Base-by-base conservation (phyloP, 2,113 vertebrate genomes). In the Bostrychus sinensis region DNA sequence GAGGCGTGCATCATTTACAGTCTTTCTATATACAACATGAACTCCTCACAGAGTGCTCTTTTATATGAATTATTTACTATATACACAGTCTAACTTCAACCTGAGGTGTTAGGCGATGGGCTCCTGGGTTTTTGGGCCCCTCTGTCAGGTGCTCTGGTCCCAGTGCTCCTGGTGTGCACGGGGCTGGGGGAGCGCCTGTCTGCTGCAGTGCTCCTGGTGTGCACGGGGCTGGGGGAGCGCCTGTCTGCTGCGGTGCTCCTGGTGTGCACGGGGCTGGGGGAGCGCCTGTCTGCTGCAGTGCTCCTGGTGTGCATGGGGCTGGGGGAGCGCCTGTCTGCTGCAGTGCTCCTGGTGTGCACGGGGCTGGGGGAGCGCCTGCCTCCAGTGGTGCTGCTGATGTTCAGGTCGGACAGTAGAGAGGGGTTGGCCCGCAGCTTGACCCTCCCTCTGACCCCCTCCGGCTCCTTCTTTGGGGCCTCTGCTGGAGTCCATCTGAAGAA, bases 391-490 rank as follows among this genome's bases (percentile, higher is more conserved):
- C n/a, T n/a, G 14, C 17, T 16, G 73, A 30, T 25, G 26, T 2
- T 51, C 43, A 89, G n/a, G 46, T 88, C 83, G 6, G 45, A 45
- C 0, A 91, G 81, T 30, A 91, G 25, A 0, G 81, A 66, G 0
- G 39, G 72, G 62, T 89, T 45, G 2, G 28, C 70, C 48, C 58
- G 90, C 20, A 92, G 86, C 69, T 37, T 84, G 41, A 81, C 56
- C 42, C 71, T 78, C 42, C 65, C 83, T 42, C 72, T 58, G 16
- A 19, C 60, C 2, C 6, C 55, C n/a, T 20, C 63, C 0, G 42
- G 12, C 62, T 80, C 78, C 62, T 17, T 84, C 62, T 82, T 83
- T 0, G 75, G 73, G 0, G 78, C 65, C 55, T 85, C 77, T 0
- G 53, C 72, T n/a, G 42, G 41, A 54, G 74, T 22, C 19, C 74